These are phyloP conservation scores for Eulimnadia texana DNA, from an alignment of 1,140 invertebrate genomes.

Conservation along the genomic window DNA sequence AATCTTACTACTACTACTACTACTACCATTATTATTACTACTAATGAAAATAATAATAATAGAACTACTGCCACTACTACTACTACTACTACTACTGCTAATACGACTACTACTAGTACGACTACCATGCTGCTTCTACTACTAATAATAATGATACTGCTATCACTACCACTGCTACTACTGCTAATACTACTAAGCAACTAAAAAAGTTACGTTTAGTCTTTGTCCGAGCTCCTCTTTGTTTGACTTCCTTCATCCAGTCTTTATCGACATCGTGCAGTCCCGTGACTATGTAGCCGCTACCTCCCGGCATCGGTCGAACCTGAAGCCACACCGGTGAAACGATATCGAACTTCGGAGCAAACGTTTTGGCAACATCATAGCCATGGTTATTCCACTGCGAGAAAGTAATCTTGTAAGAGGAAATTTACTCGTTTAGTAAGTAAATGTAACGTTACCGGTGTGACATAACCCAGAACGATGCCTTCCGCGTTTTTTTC, in stretches of 20 bases:
- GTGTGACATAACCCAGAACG: slow-evolving; percentile 77
- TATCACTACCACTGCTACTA: too few species aligned
- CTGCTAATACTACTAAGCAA: background rate
- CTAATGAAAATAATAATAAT: too few species aligned
- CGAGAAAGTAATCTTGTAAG: slow-evolving; percentile 27
- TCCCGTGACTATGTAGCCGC: slow-evolving; percentile 45
- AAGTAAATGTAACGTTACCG: slow-evolving; percentile 42
- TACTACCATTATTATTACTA: too few species aligned
- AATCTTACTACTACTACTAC: too few species aligned
- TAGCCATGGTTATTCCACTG: slow-evolving; percentile 94
- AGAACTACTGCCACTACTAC: too few species aligned
- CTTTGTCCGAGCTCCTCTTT: slow-evolving; percentile 21
- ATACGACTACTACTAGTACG: too few species aligned
- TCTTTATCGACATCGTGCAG: slow-evolving; percentile 63
- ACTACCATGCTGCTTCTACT: too few species aligned
- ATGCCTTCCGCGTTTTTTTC: slow-evolving; percentile 48
- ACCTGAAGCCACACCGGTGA: slow-evolving; percentile 92
- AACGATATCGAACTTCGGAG: slow-evolving; percentile 73
- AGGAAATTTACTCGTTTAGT: slow-evolving; percentile 13
- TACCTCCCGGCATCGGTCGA: slow-evolving; percentile 38
- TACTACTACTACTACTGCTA: too few species aligned
- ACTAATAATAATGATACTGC: too few species aligned
- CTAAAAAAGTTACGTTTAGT: slow-evolving; percentile 19
- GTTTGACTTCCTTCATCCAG: slow-evolving; percentile 58
- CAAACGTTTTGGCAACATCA: slow-evolving; percentile 79